These are phyloP conservation scores for Oxytorus armatus DNA, from an alignment of 2,888 invertebrate species.

Conservation along the genomic window DNA sequence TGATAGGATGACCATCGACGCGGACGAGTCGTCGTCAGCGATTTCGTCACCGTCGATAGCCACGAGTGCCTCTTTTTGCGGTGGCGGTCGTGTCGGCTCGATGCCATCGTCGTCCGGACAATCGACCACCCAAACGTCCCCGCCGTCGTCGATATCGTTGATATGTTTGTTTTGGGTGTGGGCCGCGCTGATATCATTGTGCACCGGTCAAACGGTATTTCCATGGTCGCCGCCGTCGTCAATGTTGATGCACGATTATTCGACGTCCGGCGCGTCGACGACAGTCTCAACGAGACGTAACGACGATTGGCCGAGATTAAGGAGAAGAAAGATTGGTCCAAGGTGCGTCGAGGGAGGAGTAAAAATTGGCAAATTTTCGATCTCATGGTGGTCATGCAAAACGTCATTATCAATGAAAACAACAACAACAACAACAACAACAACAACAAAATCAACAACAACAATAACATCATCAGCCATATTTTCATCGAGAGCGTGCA, in stretches of 20 bases:
- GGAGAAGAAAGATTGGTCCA: too few relatives aligned
- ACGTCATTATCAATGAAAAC: too few relatives aligned
- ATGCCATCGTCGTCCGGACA: conserved; percentile 81
- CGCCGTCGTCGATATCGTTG: conserved; percentile 73
- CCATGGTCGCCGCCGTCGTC: conserved; percentile 67
- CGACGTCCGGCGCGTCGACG: background rate
- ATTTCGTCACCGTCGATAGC: conserved; percentile 69
- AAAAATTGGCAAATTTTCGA: too few relatives aligned
- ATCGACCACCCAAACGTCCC: conserved; percentile 78
- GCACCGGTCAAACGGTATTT: conserved; percentile 73
- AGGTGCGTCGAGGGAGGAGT: too few relatives aligned
- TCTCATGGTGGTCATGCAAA: too few relatives aligned
- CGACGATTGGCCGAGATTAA: background rate
- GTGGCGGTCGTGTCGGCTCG: conserved; percentile 79
- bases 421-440: too few relatives aligned
- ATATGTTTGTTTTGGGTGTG: conserved; percentile 82
- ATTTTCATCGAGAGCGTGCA: too few relatives aligned
- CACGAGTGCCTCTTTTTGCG: conserved; percentile 76
- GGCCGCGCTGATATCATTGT: conserved; percentile 85
- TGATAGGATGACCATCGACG: conserved; percentile 75
- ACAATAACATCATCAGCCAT: too few relatives aligned
- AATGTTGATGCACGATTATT: conserved; percentile 41
- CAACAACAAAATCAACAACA: too few relatives aligned
- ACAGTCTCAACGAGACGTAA: background rate
- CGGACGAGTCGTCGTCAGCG: conserved; percentile 66